phyloP scores from a whole-genome alignment of 2,888 invertebrate species.

The Merodon equestris region DNA sequence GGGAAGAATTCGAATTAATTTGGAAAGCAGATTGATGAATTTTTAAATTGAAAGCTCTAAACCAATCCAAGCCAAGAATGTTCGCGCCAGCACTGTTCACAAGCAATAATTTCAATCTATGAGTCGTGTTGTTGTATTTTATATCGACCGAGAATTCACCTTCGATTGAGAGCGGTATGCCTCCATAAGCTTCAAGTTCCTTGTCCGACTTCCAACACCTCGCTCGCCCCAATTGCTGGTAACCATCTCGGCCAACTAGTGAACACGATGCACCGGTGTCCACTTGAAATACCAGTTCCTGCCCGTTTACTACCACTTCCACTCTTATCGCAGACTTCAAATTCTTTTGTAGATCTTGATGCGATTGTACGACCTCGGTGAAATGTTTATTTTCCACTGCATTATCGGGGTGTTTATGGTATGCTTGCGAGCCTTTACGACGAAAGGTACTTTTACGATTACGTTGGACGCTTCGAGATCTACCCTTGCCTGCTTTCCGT shows the following conservation, averaged over 20 bases:
- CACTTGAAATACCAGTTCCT: constrained; percentile 1
- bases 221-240: neutral
- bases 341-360: neutral
- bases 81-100: neutral
- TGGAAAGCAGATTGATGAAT: neutral
- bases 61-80: constrained; percentile 25
- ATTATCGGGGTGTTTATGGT: neutral
- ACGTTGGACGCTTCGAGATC: neutral
- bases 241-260: constrained; percentile 6
- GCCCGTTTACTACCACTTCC: constrained; percentile 12
- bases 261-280: constrained; percentile 29
- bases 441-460: constrained; percentile 7
- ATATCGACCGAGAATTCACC: constrained; percentile 2
- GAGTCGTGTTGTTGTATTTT: neutral
- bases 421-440: neutral
- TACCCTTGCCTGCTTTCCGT: neutral
- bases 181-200: constrained; percentile 19
- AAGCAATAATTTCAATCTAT: constrained; percentile 5
- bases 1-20: neutral
- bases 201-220: constrained; percentile 10
- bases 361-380: neutral
- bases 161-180: constrained; percentile 1
- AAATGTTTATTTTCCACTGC: neutral
- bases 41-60: constrained; percentile 16
- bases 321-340: neutral